These are phyloP conservation scores for Anableps anableps DNA, from an alignment of 2,797 vertebrate genomes.

Conservation along the genomic window DNA sequence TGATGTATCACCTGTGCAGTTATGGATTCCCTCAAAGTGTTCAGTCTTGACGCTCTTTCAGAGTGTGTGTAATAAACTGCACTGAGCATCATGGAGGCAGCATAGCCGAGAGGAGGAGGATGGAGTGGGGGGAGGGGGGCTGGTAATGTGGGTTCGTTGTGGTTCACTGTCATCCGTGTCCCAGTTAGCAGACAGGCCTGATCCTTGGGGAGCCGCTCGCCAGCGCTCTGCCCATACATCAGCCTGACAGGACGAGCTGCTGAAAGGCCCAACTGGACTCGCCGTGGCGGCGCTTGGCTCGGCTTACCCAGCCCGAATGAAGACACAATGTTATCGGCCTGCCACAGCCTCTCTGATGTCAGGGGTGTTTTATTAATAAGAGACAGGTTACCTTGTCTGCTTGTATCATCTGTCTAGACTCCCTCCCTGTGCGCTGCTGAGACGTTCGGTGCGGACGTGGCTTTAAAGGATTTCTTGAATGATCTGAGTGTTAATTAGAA, in stretches of 20 bases:
- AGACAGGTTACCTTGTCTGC: conserved; percentile 61
- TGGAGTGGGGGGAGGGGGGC: conserved; percentile 7
- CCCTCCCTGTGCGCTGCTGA: conserved; percentile 36
- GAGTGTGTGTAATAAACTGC: conserved; percentile 47
- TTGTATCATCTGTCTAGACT: conserved; percentile 72
- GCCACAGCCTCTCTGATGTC: conserved; percentile 71
- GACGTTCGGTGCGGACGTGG: conserved; percentile 22
- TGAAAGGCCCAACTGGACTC: conserved; percentile 68
- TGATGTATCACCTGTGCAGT: conserved; percentile 51
- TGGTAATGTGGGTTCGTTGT: conserved; percentile 64
- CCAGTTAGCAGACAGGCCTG: conserved; percentile 79
- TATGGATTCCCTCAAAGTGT: conserved; percentile 47
- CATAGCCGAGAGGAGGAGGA: conserved; percentile 25
- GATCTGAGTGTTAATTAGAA: neutral
- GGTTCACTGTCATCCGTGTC: conserved; percentile 79
- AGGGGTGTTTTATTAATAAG: conserved; percentile 72
- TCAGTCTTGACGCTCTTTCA: conserved; percentile 54
- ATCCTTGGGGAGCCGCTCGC: conserved; percentile 71
- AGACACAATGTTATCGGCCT: conserved; percentile 70
- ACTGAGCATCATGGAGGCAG: conserved; percentile 51
- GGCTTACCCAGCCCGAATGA: conserved; percentile 68
- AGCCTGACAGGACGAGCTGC: conserved; percentile 75
- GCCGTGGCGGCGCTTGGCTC: conserved; percentile 54
- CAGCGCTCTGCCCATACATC: conserved; percentile 73
- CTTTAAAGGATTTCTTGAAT: conserved; percentile 1